Conservation (phyloP, 2,797 vertebrate genomes). For the Peromyscus melanophrys region DNA sequence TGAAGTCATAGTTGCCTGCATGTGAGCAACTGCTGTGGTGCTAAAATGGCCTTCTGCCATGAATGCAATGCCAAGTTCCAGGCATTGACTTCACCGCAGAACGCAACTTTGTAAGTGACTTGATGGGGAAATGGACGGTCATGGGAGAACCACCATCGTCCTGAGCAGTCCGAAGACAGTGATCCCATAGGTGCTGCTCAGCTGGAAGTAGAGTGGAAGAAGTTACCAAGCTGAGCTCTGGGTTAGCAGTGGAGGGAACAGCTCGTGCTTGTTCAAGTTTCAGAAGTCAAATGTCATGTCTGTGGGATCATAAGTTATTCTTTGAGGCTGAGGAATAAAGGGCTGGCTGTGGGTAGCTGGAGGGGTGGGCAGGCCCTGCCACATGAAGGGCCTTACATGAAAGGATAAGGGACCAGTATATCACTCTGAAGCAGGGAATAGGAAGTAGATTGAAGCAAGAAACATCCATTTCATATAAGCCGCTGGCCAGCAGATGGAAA, state of each 20-base stretch:
- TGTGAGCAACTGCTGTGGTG: neutral
- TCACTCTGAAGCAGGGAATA: neutral
- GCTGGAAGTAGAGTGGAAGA: neutral
- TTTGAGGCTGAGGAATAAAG: neutral
- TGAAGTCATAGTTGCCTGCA: neutral
- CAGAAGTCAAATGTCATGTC: neutral
- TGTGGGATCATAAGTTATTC: neutral
- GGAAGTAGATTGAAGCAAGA: neutral
- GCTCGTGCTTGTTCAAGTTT: neutral
- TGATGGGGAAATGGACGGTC: neutral
- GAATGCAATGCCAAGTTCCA: neutral
- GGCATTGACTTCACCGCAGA: neutral
- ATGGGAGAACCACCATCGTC: neutral
- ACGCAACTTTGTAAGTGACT: neutral
- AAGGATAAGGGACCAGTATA: neutral
- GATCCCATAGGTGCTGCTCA: neutral
- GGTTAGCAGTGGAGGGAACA: neutral
- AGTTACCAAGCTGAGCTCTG: neutral
- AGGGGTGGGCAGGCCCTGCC: neutral
- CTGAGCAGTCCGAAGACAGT: neutral
- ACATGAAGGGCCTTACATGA: neutral
- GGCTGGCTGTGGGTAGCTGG: neutral
- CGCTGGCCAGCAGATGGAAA: constrained; percentile 4
- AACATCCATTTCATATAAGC: neutral
- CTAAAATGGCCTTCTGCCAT: constrained; percentile 49